Evolutionary conservation across 2,113 vertebrate genomes (phyloP), one percentile per base, ranked within the genome.

Genomic region (Mormyrus iriodes): DNA sequence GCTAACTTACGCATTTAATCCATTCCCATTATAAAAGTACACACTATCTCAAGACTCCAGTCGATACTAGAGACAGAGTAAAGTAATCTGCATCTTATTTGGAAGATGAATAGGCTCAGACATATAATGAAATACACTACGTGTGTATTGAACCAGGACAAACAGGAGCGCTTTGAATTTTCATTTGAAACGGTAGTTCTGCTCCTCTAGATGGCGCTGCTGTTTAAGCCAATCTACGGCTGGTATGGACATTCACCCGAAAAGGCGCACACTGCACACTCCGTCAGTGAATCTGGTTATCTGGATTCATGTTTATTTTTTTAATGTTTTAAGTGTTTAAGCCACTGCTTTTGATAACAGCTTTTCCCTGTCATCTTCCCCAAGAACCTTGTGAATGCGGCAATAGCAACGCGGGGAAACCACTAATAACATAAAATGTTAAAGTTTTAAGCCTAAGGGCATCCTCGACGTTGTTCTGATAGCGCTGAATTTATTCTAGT

Each of bases 1-100:
- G 10, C n/a, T 27, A 27, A 69, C 24, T n/a, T n/a, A n/a, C 39
- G 3, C 44, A 84, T 84, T n/a, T 84, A 84, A 84, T 84, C 44
- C 82, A 84, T 48, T 46, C 42, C 73, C 82, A 84, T 84, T 84
- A 84, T 69, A 84, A 84, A 84, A 84, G 44, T 48, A 84, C 42
- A 48, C 82, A 19, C 42, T n/a, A 6, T 84, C 82, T 48, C 39
- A 84, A 84, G 24, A 84, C 24, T 84, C 17, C 39, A 48, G 42
- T 44, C 39, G 10, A 84, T 84, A 48, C 44, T 48, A n/a, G 39
- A 84, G 44, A 39, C 82, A 24, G 21, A 84, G 82, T 8, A 21
- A 83, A 83, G 82, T 9, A 42, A 48, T 48, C 24, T 48, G 44
- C n/a, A 84, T 44, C 44, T 84, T 44, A 82, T 82, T 82, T 84